These are phyloP conservation scores for Alexandromys fortis DNA, from an alignment of 2,113 vertebrate species.

Conservation along the genomic window DNA sequence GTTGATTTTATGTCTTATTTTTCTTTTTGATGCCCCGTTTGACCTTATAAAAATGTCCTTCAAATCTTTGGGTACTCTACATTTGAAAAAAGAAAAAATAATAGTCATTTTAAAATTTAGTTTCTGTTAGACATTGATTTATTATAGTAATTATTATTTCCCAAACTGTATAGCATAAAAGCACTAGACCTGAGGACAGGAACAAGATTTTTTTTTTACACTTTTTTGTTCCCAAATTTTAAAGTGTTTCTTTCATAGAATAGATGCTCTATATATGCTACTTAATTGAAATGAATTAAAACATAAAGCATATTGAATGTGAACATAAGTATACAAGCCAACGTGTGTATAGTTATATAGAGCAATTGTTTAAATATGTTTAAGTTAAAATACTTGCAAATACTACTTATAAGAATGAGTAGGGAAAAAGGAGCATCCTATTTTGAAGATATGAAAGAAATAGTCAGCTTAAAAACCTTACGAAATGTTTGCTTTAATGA, in stretches of 20 bases:
- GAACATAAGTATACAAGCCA: background rate
- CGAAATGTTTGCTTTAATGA: background rate
- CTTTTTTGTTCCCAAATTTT: background rate
- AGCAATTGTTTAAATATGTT: background rate
- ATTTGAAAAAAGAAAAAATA: slow-evolving; percentile 24
- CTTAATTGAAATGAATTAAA: background rate
- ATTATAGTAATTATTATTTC: slow-evolving; percentile 56
- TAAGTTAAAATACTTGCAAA: background rate
- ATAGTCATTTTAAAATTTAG: slow-evolving; percentile 38
- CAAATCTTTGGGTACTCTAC: background rate
- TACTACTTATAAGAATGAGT: background rate
- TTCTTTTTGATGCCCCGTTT: background rate
- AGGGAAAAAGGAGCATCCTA: background rate
- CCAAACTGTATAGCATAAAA: slow-evolving; percentile 22
- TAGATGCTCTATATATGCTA: background rate
- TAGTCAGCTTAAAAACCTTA: background rate
- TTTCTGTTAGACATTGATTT: slow-evolving; percentile 43
- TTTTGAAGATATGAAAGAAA: background rate
- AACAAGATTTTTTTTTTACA: background rate
- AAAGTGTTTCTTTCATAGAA: background rate
- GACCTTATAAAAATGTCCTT: background rate
- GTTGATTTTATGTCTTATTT: background rate
- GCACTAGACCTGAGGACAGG: background rate
- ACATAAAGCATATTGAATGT: background rate
- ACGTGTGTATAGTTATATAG: background rate